These are phyloP conservation scores for Chloroceryle inda DNA, from an alignment of 2,797 vertebrate species.

Conservation along the genomic window DNA sequence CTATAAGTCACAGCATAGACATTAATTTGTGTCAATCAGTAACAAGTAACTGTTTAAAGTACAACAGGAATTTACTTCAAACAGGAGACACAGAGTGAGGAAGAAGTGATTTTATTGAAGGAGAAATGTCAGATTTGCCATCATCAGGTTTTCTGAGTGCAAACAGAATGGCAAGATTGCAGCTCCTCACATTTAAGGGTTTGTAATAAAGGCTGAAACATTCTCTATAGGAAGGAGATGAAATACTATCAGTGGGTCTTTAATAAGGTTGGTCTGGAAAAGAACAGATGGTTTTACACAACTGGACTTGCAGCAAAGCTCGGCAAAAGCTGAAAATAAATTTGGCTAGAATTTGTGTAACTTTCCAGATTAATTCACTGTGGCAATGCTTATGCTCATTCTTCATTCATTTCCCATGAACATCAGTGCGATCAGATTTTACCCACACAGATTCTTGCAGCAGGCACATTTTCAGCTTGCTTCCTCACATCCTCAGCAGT, in stretches of 20 bases:
- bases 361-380: conserved; percentile 70
- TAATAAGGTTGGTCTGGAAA: conserved; percentile 55
- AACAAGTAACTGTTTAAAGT: conserved; percentile 51
- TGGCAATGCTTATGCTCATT: conserved; percentile 42
- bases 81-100: conserved; percentile 47
- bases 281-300: conserved; percentile 57
- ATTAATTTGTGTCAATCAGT: conserved; percentile 61
- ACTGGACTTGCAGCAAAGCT: conserved; percentile 24
- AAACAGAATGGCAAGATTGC: background rate
- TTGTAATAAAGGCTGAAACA: conserved; percentile 18
- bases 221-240: conserved; percentile 14
- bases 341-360: conserved; percentile 60
- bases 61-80: conserved; percentile 62
- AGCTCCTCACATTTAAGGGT: background rate
- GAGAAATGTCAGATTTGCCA: conserved; percentile 20
- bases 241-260: conserved; percentile 48
- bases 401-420: conserved; percentile 71
- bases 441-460: conserved; percentile 59
- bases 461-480: conserved; percentile 58
- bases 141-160: conserved; percentile 1
- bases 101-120: conserved; percentile 52
- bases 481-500: conserved; percentile 41
- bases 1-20: conserved; percentile 34
- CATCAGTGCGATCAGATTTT: conserved; percentile 69
- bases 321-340: conserved; percentile 19